phyloP scores from a whole-genome alignment of 2,797 vertebrate genomes.

The Alectoris magna region DNA sequence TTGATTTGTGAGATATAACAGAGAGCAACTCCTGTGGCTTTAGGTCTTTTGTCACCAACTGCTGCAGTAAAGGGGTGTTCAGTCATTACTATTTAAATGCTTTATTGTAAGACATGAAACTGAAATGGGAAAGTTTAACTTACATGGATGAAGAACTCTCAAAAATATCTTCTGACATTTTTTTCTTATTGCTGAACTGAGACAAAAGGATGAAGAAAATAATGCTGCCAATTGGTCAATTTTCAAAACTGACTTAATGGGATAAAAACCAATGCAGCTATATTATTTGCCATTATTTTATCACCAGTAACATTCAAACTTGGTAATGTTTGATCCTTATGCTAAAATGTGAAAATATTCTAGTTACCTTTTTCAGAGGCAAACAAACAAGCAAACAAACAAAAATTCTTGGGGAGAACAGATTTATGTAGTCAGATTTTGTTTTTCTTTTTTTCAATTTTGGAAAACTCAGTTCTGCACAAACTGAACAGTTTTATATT shows the following conservation, averaged over 20 bases:
- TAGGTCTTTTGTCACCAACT: background rate
- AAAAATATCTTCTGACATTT: slow-evolving; percentile 60
- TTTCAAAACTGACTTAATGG: slow-evolving; percentile 68
- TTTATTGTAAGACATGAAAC: background rate
- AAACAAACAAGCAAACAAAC: background rate
- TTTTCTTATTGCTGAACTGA: slow-evolving; percentile 57
- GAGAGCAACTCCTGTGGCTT: background rate
- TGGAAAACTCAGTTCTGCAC: slow-evolving; percentile 1
- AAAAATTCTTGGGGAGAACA: background rate
- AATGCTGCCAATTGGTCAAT: slow-evolving; percentile 63
- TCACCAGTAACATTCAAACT: slow-evolving; percentile 32
- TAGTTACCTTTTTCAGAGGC: background rate
- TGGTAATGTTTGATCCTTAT: slow-evolving; percentile 45
- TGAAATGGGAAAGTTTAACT: slow-evolving; percentile 17
- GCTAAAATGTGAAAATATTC: slow-evolving; percentile 45
- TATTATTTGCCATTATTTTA: slow-evolving; percentile 50
- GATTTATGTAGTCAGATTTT: background rate
- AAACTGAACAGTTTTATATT: slow-evolving; percentile 12
- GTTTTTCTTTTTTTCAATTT: background rate
- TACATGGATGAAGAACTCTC: slow-evolving; percentile 2
- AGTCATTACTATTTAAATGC: background rate
- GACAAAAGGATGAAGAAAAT: slow-evolving; percentile 55
- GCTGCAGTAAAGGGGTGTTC: background rate
- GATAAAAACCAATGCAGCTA: slow-evolving; percentile 58
- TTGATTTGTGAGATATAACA: background rate